Percentiles rank a stretch among this genome's conserved stretches.
Evolutionary conservation across 2,113 vertebrate species (phyloP).

Genomic region (Calyptomena viridis): DNA sequence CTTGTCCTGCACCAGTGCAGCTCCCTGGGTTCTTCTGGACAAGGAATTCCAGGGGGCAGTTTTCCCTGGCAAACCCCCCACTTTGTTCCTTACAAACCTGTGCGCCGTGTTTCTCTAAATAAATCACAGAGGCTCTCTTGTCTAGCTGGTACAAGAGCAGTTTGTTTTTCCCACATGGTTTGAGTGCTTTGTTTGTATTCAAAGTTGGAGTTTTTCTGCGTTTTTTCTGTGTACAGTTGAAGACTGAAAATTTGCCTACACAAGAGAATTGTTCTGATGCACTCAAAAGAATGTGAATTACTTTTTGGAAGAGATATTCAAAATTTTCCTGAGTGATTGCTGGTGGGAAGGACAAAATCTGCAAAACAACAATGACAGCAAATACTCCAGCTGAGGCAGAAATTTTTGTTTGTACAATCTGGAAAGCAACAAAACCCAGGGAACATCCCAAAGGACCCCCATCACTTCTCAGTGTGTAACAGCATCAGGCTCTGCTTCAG

Average conservation of each 20-base stretch:
- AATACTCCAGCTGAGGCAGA: conserved; percentile 3
- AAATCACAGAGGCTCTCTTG: conserved; percentile 21
- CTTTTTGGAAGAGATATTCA: not conserved
- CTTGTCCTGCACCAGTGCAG: rapidly evolving
- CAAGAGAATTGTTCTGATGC: conserved; percentile 21
- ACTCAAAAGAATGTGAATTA: conserved; percentile 11
- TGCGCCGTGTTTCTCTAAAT: not conserved
- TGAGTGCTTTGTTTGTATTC: conserved; percentile 8
- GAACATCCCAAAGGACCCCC: not conserved
- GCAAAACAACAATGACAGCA: not conserved
- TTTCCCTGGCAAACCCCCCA: not conserved
- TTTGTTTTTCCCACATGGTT: not conserved
- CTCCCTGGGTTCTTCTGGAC: not conserved
- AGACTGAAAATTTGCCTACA: conserved; percentile 19
- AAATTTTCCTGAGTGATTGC: not conserved
- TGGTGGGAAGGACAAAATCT: conserved; percentile 9
- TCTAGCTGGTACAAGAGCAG: conserved; percentile 12
- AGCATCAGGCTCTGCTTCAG: not conserved
- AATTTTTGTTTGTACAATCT: conserved; percentile 16
- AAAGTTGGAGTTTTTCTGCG: not conserved
- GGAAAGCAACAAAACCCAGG: not conserved
- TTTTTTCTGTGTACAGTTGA: not conserved
- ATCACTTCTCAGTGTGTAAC: not conserved
- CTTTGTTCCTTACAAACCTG: conserved; percentile 4
- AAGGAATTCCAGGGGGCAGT: not conserved